Conservation (phyloP, 2,888 invertebrate genomes). For the Hyposoter didymator region DNA sequence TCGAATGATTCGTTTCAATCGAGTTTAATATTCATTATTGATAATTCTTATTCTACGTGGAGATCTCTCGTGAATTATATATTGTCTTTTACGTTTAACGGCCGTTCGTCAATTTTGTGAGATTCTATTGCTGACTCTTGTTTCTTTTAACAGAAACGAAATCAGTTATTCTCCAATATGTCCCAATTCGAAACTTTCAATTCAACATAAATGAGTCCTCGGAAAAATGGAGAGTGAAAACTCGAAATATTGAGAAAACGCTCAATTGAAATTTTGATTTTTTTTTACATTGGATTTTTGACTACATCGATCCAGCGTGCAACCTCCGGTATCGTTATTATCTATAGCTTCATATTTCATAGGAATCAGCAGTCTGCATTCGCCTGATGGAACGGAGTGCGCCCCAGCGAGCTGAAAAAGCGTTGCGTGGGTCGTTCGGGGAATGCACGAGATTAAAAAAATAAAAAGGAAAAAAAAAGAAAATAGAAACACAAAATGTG, state of each 20-base stretch:
- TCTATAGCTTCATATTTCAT: background rate
- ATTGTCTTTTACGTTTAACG: slow-evolving; percentile 3
- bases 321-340: slow-evolving; percentile 1
- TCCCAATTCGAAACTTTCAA: background rate
- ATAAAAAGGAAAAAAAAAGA: slow-evolving; percentile 2
- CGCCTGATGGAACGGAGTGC: background rate
- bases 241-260: background rate
- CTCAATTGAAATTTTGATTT: background rate
- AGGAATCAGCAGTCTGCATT: background rate
- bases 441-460: background rate
- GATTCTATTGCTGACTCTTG: background rate
- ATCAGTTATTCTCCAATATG: background rate
- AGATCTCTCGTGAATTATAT: slow-evolving; percentile 43
- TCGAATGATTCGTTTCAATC: slow-evolving; percentile 52
- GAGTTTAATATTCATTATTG: slow-evolving; percentile 53
- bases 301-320: background rate
- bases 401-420: background rate
- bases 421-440: background rate
- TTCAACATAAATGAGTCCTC: background rate
- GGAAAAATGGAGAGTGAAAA: background rate
- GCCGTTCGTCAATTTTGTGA: background rate
- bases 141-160: background rate
- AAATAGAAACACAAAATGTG: slow-evolving; percentile 13
- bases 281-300: background rate
- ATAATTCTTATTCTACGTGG: slow-evolving; percentile 44